Percentiles rank a stretch among this genome's conserved stretches.
Evolutionary conservation across 2,113 vertebrate genomes (phyloP).

Genomic region (Gallinago jamesoni): DNA sequence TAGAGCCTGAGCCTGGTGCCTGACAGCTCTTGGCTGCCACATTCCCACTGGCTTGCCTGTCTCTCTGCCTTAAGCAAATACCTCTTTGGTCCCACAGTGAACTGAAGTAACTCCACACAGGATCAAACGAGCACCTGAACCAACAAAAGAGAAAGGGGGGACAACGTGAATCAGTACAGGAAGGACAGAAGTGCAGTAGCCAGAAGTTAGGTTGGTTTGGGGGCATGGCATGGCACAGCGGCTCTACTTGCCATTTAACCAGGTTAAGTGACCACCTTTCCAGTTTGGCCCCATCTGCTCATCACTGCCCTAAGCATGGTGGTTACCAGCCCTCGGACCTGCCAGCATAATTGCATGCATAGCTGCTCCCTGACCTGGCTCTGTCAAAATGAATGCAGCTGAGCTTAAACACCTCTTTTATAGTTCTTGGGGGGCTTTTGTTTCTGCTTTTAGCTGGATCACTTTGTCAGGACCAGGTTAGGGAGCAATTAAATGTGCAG

Average conservation of each 20-base stretch:
- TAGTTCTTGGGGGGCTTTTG: conserved; percentile 61
- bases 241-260: neutral
- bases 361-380: conserved; percentile 60
- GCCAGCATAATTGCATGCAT: conserved; percentile 37
- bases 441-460: conserved; percentile 61
- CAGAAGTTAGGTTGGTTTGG: neutral
- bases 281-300: conserved; percentile 39
- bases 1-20: neutral
- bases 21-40: neutral
- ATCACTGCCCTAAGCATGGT: conserved; percentile 23
- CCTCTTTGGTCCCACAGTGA: neutral
- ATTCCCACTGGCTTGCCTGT: neutral
- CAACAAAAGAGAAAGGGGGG: neutral
- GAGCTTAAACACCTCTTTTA: conserved; percentile 68
- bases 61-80: neutral
- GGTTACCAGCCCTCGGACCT: conserved; percentile 11
- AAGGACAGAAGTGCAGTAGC: neutral
- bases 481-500: conserved; percentile 59
- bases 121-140: neutral
- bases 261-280: conserved; percentile 32
- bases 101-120: neutral
- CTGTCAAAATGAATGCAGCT: conserved; percentile 64
- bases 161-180: neutral
- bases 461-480: conserved; percentile 58
- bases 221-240: neutral